Percentiles rank a stretch among this genome's conserved stretches.
Conservation (phyloP, 2,888 invertebrate species). For the Pteria penguin region DNA sequence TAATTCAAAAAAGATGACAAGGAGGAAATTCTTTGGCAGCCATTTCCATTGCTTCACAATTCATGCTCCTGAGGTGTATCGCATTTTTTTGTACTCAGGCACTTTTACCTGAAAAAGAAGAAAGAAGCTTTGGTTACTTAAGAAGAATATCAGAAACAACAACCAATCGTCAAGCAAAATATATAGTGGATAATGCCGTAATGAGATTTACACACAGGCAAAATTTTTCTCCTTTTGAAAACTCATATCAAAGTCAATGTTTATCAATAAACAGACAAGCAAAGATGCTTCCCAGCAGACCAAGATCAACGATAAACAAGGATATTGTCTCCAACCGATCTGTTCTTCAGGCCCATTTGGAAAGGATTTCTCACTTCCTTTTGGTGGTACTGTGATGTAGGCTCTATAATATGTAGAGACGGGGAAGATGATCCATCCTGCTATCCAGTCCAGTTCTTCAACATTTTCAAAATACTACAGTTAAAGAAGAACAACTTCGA, state of each 20-base stretch:
- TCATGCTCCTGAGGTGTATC: neutral
- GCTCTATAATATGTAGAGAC: constrained; percentile 1
- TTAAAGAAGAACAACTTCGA: neutral
- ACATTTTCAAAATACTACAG: neutral
- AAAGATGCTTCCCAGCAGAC: neutral
- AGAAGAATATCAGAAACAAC: constrained; percentile 3
- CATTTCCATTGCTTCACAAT: constrained; percentile 5
- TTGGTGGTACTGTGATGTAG: neutral
- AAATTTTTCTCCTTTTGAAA: neutral
- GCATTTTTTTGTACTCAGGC: constrained; percentile 8
- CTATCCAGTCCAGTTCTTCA: constrained; percentile 1
- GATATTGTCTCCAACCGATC: neutral
- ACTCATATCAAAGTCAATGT: neutral
- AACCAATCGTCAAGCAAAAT: constrained; percentile 10
- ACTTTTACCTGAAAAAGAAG: constrained; percentile 17
- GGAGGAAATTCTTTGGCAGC: constrained; percentile 13
- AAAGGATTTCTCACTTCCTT: constrained; percentile 17
- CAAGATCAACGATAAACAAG: neutral
- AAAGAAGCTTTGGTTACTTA: constrained; percentile 17
- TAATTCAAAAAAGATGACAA: constrained; percentile 2
- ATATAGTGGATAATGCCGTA: constrained; percentile 17
- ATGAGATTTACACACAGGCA: constrained; percentile 12
- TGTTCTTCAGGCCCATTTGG: constrained; percentile 3
- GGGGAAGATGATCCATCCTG: constrained; percentile 9
- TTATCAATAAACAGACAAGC: constrained; percentile 6